phyloP scores from a whole-genome alignment of 2,797 vertebrate species.

The Siniperca scherzeri region DNA sequence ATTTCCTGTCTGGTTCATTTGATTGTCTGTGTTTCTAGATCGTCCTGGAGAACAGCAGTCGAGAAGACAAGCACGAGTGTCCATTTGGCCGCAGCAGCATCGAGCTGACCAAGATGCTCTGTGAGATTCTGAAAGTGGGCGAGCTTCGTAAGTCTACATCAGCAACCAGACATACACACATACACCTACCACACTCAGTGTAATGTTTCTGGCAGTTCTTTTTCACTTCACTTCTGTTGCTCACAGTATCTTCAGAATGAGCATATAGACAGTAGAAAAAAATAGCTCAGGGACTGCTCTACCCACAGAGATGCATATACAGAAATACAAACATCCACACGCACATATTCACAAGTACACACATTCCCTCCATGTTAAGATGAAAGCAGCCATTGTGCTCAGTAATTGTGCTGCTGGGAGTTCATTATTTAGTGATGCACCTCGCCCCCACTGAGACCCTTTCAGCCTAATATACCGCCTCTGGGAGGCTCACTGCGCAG shows the following conservation, averaged over 20 bases:
- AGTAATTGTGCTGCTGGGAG: constrained; percentile 70
- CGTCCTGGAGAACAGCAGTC: constrained; percentile 99
- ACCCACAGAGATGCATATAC: not conserved
- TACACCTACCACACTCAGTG: not conserved
- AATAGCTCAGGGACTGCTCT: constrained; percentile 10
- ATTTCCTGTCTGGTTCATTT: not conserved
- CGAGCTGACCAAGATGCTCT: constrained; percentile 98
- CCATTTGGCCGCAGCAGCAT: constrained; percentile 99
- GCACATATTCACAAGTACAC: constrained; percentile 6
- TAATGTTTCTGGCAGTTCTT: not conserved
- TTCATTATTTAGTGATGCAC: constrained; percentile 78
- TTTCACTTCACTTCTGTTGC: not conserved
- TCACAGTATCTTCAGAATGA: constrained; percentile 13
- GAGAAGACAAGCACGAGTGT: constrained; percentile 99
- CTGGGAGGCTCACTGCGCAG: constrained; percentile 47
- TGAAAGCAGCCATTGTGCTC: constrained; percentile 72
- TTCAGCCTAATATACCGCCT: constrained; percentile 57
- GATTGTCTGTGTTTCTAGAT: constrained; percentile 84
- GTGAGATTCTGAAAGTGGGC: constrained; percentile 98
- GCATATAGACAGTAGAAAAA: not conserved
- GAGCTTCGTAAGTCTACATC: constrained; percentile 94
- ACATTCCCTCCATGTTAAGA: constrained; percentile 35
- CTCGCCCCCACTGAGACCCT: constrained; percentile 56
- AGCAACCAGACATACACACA: constrained; percentile 9
- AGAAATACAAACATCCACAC: constrained; percentile 22